Base-by-base conservation (phyloP, 1,140 invertebrate species). In the Zaprionus africanus region DNA sequence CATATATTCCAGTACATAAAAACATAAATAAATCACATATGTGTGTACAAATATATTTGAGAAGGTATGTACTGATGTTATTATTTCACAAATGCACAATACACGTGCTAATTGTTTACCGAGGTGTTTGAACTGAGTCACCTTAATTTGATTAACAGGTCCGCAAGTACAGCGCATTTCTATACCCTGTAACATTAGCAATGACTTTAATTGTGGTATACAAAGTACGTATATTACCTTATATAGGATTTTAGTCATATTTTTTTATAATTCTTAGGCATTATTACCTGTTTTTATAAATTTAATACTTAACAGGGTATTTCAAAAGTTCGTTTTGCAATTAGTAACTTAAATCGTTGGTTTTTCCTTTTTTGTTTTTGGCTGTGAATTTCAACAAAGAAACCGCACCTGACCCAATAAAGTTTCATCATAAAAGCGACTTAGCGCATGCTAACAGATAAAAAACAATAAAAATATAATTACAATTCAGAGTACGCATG, bases 121-220 rank as follows among this genome's bases (percentile, higher is more conserved):
- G 26, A 67, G 81, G 81, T 72, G 63, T 34, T 83, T 80, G 81
- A 83, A 83, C 76, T 58, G 41, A 49, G 22, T 43, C 36, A 59
- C 17, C 12, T n/a, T n/a, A 63, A 70, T 43, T 63, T 62, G 36
- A 17, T 54, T 54, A 56, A 43, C 36, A 34, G 60, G 19, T 34
- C 1, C 26, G 24, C 9, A 53, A 31, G 41, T 46, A 62, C 31
- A 56, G n/a, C 53, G 22, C 53, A 56, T 56, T 53, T n/a, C 5
- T 31, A 53, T 64, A 71, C 68, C 36, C 68, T 71, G 53, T 64
- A 64, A 9, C 1, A 19, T 4, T 9, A 49, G 46, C 4, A 15
- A 9, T 31, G 5, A 41, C 4, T 5, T n/a, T n/a, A 7, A n/a
- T n/a, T n/a, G n/a, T 38, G 0, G 1, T 15, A 15, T 12, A 11